Evolutionary conservation across 2,888 invertebrate genomes (phyloP).

Genomic region (Eupeodes latifasciatus): DNA sequence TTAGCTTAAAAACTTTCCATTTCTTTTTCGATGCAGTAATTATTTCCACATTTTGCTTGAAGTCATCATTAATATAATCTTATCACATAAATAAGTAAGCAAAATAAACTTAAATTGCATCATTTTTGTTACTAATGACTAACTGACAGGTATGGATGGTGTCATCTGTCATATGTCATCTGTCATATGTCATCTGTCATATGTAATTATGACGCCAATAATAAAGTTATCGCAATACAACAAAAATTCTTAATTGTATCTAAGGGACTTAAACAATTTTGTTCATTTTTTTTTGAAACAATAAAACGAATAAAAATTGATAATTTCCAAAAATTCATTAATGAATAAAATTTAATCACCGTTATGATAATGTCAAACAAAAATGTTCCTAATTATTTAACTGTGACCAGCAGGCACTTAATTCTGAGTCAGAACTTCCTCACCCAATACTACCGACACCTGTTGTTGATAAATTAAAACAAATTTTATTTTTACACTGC

Average conservation of each 20-base stretch:
- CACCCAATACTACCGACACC: background rate
- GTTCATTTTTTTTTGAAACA: background rate
- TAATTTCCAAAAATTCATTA: background rate
- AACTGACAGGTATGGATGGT: too few species aligned
- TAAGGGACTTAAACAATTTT: background rate
- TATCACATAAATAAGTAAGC: background rate
- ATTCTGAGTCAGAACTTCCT: background rate
- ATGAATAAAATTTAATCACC: background rate
- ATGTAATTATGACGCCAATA: background rate
- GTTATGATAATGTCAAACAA: background rate
- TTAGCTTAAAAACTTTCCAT: too few species aligned
- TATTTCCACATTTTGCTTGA: background rate
- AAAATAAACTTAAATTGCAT: background rate
- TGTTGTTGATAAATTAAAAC: background rate
- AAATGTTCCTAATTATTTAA: background rate
- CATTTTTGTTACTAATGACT: background rate
- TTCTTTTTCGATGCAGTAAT: background rate
- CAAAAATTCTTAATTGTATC: too few species aligned
- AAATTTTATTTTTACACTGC: background rate
- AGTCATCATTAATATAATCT: conserved; percentile 7
- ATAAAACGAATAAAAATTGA: background rate
- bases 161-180: background rate
- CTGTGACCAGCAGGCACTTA: background rate
- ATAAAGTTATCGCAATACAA: background rate
- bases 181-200: conserved; percentile 1